These are phyloP conservation scores for Nephrotoma guestfalica DNA, from an alignment of 2,888 invertebrate genomes.

Conservation along the genomic window DNA sequence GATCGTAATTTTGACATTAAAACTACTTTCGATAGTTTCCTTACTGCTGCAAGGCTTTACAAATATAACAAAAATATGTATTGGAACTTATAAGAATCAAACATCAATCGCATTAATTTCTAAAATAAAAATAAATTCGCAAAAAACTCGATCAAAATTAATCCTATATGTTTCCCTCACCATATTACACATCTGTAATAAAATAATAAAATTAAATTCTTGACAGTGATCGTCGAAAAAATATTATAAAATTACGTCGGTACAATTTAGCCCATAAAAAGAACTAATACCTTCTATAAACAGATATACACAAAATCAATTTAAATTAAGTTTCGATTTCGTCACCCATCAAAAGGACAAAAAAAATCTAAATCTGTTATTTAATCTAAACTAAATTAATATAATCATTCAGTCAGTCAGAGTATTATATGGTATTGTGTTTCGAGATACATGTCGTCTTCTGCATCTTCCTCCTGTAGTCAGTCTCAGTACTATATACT, in stretches of 20 bases:
- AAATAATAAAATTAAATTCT: neutral
- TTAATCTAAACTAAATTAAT: neutral
- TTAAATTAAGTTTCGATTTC: conserved; percentile 6
- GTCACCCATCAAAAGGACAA: neutral
- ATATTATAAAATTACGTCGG: neutral
- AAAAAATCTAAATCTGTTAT: neutral
- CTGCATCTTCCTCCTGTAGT: neutral
- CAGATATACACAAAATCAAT: neutral
- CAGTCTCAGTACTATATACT: neutral
- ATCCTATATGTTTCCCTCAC: neutral
- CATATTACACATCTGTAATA: too few relatives aligned
- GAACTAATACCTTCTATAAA: neutral
- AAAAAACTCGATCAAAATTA: neutral
- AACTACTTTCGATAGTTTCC: too few relatives aligned
- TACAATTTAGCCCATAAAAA: neutral
- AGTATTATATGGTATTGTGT: neutral
- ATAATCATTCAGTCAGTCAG: neutral
- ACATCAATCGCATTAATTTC: too few relatives aligned
- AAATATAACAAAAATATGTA: too few relatives aligned
- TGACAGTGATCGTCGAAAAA: neutral
- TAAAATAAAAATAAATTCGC: too few relatives aligned
- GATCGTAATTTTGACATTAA: too few relatives aligned
- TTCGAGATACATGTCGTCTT: neutral
- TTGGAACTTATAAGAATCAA: too few relatives aligned
- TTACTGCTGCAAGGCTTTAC: too few relatives aligned